Conservation (phyloP, 1,140 invertebrate genomes). For the Probaryconus sp. region DNA sequence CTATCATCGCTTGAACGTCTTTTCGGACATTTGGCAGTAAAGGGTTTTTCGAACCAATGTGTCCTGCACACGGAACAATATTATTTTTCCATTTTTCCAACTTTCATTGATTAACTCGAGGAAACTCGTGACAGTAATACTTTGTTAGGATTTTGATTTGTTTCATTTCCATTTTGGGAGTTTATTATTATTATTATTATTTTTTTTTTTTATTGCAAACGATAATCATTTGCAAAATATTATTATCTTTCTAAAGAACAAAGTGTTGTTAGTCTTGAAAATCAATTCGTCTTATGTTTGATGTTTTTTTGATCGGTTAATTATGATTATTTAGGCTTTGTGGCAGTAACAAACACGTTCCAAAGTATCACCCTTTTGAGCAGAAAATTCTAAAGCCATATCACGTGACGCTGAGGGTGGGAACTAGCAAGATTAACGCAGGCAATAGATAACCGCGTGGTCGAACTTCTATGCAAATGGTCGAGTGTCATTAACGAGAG, state of each 20-base stretch:
- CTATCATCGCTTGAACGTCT: constrained; percentile 36
- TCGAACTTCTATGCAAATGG: constrained; percentile 53
- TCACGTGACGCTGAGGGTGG: constrained; percentile 39
- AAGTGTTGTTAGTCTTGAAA: too few relatives aligned
- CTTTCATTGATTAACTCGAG: too few relatives aligned
- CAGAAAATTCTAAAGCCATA: constrained; percentile 28
- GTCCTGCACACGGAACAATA: constrained; percentile 57
- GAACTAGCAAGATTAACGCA: constrained; percentile 31
- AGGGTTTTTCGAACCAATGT: constrained; percentile 48
- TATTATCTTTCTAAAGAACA: too few relatives aligned
- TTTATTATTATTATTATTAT: too few relatives aligned
- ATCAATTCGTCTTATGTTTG: background rate
- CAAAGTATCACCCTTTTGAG: constrained; percentile 22
- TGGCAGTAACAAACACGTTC: constrained; percentile 6
- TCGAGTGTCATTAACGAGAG: constrained; percentile 45
- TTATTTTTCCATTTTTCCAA: constrained; percentile 65
- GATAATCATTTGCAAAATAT: too few relatives aligned
- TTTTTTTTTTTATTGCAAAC: too few relatives aligned
- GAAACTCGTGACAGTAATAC: too few relatives aligned
- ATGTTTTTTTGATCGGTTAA: constrained; percentile 6
- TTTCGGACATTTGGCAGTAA: constrained; percentile 33
- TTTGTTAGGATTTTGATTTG: too few relatives aligned
- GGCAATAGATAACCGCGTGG: constrained; percentile 40
- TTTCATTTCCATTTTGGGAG: too few relatives aligned
- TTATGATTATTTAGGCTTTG: too few relatives aligned